Evolutionary conservation across 1,140 invertebrate species (phyloP), one percentile per base, ranked within the genome.

Genomic region (Aradophagus sp.): DNA sequence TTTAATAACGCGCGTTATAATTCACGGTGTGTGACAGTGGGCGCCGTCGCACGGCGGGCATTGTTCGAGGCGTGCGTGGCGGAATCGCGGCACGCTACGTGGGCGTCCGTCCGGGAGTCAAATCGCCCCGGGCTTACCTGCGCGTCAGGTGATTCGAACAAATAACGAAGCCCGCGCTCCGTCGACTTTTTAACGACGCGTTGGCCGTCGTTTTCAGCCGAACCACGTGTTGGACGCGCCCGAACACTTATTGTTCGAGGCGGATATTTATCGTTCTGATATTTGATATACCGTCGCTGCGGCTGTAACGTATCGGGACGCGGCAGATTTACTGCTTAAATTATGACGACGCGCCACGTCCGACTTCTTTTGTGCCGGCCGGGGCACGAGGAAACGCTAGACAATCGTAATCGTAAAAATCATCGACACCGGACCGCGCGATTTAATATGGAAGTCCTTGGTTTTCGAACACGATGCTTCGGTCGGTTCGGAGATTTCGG

Each of bases 1-100:
- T 77, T 80, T 78, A 80, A 80, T 80, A 78, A 78, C 73, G 73
- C 70, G 48, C 41, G 71, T 58, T 66, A 77, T 78, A 80, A 80
- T 80, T 78, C 77, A 80, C 73, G 61, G 68, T 61, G 73, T 61
- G 67, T 73, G 76, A 77, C 78, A 77, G 69, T 74, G 76, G 73
- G 61, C 73, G 65, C 74, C 73, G 74, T 63, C 20, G 73, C 67
- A 68, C 74, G 71, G 72, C 73, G 68, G 65, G 74, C 76, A 80
- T 78, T 80, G 77, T 77, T 72, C 75, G 68, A 71, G 55, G 36
- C 62, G 61, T n/a, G 50, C 29, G 47, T 44, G 62, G 47, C 20
- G 38, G 16, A 39, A 48, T 45, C 32, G 45, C 20, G 20, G n/a
- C n/a, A n/a, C n/a, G 39, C 23, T 42, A 70, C 69, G 77, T 76